Conservation (phyloP, 2,888 invertebrate species). For the Apodemia zela region DNA sequence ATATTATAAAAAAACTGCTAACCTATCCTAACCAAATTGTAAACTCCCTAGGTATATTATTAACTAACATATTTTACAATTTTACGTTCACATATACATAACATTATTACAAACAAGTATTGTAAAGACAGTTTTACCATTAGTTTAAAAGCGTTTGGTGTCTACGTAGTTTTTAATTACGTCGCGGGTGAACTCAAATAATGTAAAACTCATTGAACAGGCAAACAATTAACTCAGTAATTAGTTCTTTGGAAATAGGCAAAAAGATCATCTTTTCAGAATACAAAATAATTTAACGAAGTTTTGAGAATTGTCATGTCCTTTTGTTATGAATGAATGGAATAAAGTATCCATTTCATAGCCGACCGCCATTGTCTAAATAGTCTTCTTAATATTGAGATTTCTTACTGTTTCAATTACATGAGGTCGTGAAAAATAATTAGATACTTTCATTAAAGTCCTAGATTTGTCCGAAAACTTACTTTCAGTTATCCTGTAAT, state of each 20-base stretch:
- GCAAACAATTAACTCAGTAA: constrained; percentile 16
- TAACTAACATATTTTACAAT: too few relatives aligned
- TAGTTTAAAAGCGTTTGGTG: background rate
- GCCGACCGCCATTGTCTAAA: background rate
- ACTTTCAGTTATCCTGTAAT: too few relatives aligned
- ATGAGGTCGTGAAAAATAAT: too few relatives aligned
- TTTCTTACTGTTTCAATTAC: too few relatives aligned
- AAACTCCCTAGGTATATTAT: too few relatives aligned
- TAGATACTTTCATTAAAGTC: too few relatives aligned
- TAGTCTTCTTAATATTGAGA: too few relatives aligned
- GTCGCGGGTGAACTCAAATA: background rate
- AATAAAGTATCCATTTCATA: background rate
- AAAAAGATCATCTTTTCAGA: background rate
- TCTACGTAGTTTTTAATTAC: background rate
- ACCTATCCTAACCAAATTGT: too few relatives aligned
- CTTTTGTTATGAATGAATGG: background rate
- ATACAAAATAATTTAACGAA: background rate
- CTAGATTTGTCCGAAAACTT: too few relatives aligned
- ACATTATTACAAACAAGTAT: background rate
- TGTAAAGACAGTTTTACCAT: background rate
- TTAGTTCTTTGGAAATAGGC: background rate
- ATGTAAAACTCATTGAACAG: constrained; percentile 12
- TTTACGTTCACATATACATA: too few relatives aligned
- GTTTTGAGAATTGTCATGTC: background rate
- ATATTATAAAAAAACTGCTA: too few relatives aligned